phyloP scores from a whole-genome alignment of 2,888 invertebrate species.

The Mimumesa dahlbomi region DNA sequence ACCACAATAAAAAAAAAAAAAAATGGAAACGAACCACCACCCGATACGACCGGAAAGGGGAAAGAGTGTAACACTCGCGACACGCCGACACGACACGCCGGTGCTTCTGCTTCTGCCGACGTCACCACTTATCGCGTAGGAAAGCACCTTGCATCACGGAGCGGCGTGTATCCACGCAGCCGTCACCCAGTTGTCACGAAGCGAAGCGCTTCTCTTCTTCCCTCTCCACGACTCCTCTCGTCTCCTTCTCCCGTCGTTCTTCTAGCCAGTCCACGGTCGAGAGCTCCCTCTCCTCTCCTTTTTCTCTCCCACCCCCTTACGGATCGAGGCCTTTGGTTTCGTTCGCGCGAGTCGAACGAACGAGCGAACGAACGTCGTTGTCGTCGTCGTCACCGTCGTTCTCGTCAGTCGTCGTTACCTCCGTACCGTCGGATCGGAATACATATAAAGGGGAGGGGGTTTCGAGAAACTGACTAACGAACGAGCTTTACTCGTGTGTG shows the following conservation, averaged over 20 bases:
- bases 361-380: too few relatives aligned
- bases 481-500: too few relatives aligned
- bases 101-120: slow-evolving; percentile 44
- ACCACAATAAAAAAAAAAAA: too few relatives aligned
- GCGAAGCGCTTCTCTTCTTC: slow-evolving; percentile 72
- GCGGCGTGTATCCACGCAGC: slow-evolving; percentile 78
- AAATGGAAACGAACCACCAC: too few relatives aligned
- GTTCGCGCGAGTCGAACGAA: neutral
- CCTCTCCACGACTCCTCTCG: slow-evolving; percentile 25
- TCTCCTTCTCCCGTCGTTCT: too few relatives aligned
- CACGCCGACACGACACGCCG: neutral
- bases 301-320: slow-evolving; percentile 9
- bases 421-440: too few relatives aligned
- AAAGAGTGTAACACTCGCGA: slow-evolving; percentile 4
- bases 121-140: slow-evolving; percentile 61
- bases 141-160: slow-evolving; percentile 76
- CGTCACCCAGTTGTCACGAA: slow-evolving; percentile 81
- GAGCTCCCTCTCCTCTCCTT: slow-evolving; percentile 20
- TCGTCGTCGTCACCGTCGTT: too few relatives aligned
- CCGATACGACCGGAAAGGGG: too few relatives aligned
- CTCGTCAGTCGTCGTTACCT: too few relatives aligned
- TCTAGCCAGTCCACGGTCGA: slow-evolving; percentile 5
- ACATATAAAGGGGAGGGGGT: too few relatives aligned
- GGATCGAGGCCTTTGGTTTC: slow-evolving; percentile 4
- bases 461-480: too few relatives aligned